Conservation (phyloP, 1,140 invertebrate species). For the Palaemon carinicauda region DNA sequence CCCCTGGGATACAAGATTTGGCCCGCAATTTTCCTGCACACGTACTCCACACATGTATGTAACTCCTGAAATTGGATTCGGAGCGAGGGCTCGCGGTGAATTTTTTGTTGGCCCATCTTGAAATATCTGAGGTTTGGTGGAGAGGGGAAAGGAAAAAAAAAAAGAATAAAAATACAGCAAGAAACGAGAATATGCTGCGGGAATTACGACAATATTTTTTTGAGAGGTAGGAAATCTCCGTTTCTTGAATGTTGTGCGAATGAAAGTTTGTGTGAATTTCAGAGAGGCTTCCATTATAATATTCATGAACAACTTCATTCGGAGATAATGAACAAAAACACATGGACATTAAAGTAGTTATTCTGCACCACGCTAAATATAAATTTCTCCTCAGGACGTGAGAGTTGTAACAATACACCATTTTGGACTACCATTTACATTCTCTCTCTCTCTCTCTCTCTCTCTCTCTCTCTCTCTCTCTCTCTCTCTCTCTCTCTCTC, state of each 20-base stretch:
- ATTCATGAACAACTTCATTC: too few species aligned
- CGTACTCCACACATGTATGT: constrained; percentile 23
- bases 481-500: background rate
- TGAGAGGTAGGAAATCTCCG: too few species aligned
- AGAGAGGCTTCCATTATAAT: too few species aligned
- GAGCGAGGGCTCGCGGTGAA: background rate
- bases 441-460: constrained; percentile 10
- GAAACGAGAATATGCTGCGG: too few species aligned
- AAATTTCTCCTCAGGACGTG: too few species aligned
- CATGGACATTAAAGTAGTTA: too few species aligned
- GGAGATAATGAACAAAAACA: too few species aligned
- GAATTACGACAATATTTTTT: too few species aligned
- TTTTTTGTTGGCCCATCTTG: background rate
- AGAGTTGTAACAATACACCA: background rate
- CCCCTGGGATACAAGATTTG: constrained; percentile 28
- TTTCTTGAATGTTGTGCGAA: too few species aligned
- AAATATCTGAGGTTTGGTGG: background rate
- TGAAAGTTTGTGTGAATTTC: too few species aligned
- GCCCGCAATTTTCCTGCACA: constrained; percentile 19
- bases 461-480: constrained; percentile 14
- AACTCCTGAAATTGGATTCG: constrained; percentile 50
- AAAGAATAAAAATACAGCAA: background rate
- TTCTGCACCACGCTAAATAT: too few species aligned
- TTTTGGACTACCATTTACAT: background rate
- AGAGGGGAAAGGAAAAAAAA: background rate